phyloP scores from a whole-genome alignment of 2,797 vertebrate genomes.

The Dicrostonyx torquatus region DNA sequence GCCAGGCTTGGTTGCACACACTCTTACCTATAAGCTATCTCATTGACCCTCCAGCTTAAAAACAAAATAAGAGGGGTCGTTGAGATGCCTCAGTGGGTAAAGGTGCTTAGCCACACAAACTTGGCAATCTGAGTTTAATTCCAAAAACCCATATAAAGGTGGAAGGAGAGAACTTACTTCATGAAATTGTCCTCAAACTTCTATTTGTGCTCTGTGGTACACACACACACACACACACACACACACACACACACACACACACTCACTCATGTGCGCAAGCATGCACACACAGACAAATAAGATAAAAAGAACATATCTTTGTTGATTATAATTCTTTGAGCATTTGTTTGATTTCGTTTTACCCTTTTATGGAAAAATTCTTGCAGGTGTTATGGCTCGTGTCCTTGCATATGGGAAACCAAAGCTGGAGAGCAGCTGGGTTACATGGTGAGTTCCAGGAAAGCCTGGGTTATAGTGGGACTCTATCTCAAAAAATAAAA shows the following conservation, averaged over 20 bases:
- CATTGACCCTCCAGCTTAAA: background rate
- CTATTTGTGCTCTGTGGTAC: background rate
- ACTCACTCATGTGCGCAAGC: background rate
- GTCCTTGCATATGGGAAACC: background rate
- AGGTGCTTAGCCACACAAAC: background rate
- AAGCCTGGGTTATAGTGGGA: background rate
- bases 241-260: background rate
- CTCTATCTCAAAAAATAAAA: background rate
- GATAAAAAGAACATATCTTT: background rate
- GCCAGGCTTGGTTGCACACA: background rate
- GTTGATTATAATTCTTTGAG: background rate
- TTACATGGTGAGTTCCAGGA: background rate
- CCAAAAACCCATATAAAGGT: background rate
- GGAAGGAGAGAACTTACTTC: background rate
- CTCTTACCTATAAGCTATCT: background rate
- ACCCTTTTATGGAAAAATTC: background rate
- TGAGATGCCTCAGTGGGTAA: background rate
- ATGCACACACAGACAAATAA: background rate
- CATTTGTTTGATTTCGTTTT: background rate
- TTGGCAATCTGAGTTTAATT: background rate
- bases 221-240: background rate
- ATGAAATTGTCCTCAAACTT: background rate
- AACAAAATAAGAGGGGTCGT: background rate
- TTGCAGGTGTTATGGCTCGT: background rate
- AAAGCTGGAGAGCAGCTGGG: background rate